Evolutionary conservation across 2,113 vertebrate genomes (phyloP), one percentile per base, ranked within the genome.

Genomic region (Furnarius figulus): DNA sequence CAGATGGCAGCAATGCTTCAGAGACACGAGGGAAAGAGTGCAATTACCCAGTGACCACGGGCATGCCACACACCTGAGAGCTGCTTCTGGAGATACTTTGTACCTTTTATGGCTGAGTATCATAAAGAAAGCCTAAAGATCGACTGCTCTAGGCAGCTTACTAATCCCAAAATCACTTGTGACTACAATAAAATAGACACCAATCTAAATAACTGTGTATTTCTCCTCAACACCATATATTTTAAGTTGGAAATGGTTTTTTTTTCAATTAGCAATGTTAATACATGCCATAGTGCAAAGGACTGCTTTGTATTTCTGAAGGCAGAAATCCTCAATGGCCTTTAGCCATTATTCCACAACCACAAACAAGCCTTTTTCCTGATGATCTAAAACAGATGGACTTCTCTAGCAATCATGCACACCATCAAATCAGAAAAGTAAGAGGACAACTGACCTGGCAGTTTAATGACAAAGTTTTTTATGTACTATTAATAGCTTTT

Each of bases 121-220:
- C 40, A 58, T 31, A 61, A 91, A 87, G 20, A 49, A 79, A 65
- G 18, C 23, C 46, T 58, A 28, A 80, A 86, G 44, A 52, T 17
- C 0, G 0, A 56, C 58, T 31, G 31, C 33, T 33, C 0, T 1
- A 74, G 47, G 19, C 62, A 79, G 13, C 5, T 85, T 56, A 65
- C 62, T 77, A 77, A 79, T 25, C 30, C 23, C 67, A 63, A 33
- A 19, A 61, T 52, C 70, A 61, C 13, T 23, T 2, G 0, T 24
- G 49, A 77, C 71, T 66, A 46, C 75, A 70, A 15, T 46, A 80
- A 59, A 91, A 78, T 0, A 82, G 58, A 72, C 35, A 68, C 18
- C 75, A 66, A 62, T 53, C 40, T n/a, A 91, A 82, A 1, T 6
- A 87, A n/a, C 22, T 10, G n/a, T 0, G 0, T 7, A 55, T 39